A percentile compares a stretch with the other conserved stretches of the same genome.
These are phyloP conservation scores for Oxyruncus cristatus DNA, from an alignment of 2,113 vertebrate genomes.

Conservation along the genomic window DNA sequence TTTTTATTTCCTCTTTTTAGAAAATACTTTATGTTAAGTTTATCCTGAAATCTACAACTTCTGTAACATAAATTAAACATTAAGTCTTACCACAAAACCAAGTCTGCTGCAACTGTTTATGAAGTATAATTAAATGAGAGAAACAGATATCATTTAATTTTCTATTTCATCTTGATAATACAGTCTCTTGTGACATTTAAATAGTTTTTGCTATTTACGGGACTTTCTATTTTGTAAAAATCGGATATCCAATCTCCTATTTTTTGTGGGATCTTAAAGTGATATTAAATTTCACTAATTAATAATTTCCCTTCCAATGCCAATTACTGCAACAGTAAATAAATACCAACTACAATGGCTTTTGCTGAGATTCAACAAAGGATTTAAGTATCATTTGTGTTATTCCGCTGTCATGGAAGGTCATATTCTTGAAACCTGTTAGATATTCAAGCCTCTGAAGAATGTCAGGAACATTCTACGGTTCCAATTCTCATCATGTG, in stretches of 20 bases:
- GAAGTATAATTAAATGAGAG: not conserved
- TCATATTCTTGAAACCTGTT: not conserved
- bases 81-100: not conserved
- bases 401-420: not conserved
- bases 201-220: not conserved
- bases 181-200: not conserved
- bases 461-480: not conserved
- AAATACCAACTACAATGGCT: not conserved
- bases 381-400: not conserved
- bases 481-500: not conserved
- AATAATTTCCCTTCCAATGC: not conserved
- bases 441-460: not conserved
- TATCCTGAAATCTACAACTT: not conserved
- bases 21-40: not conserved
- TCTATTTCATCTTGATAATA: not conserved
- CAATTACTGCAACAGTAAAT: not conserved
- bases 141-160: not conserved
- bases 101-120: not conserved
- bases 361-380: not conserved
- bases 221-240: not conserved
- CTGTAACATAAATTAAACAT: not conserved
- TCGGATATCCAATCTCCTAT: not conserved
- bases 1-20: not conserved
- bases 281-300: not conserved
- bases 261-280: not conserved